Percentiles rank a stretch among this genome's conserved stretches.
Evolutionary conservation across 1,140 invertebrate species (phyloP).

Genomic region (Batillaria attramentaria): DNA sequence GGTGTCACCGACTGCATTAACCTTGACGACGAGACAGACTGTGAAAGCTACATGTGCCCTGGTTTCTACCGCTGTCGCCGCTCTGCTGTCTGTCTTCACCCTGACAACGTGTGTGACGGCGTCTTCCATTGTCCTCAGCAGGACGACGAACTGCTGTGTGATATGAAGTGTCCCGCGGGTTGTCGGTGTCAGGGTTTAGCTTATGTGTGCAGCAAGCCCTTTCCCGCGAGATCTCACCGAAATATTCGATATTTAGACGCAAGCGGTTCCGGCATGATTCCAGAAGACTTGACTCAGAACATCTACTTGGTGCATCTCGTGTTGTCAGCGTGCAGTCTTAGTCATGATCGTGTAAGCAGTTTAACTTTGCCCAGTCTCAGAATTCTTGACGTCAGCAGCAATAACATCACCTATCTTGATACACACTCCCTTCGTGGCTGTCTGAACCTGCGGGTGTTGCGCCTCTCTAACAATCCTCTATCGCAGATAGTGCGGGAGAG

Average conservation of each 20-base stretch:
- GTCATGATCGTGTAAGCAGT: neutral
- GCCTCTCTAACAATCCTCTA: too few species aligned
- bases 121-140: constrained; percentile 32
- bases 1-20: constrained; percentile 33
- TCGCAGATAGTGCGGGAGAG: too few species aligned
- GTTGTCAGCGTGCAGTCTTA: constrained; percentile 11
- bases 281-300: neutral
- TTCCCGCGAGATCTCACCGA: neutral
- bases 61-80: constrained; percentile 23
- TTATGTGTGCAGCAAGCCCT: constrained; percentile 3
- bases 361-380: neutral
- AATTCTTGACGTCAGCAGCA: constrained; percentile 28
- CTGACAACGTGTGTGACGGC: constrained; percentile 26
- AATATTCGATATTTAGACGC: constrained; percentile 20
- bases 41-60: constrained; percentile 13
- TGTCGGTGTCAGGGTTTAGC: constrained; percentile 30
- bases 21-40: constrained; percentile 32
- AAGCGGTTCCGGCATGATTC: neutral
- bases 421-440: neutral
- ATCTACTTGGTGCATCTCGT: constrained; percentile 3
- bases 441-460: too few species aligned
- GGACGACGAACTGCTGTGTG: constrained; percentile 32
- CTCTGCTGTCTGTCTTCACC: constrained; percentile 15
- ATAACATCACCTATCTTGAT: constrained; percentile 5
- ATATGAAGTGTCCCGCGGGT: constrained; percentile 18